Evolutionary conservation across 1,140 invertebrate species (phyloP).

Genomic region (Coelopa frigida): DNA sequence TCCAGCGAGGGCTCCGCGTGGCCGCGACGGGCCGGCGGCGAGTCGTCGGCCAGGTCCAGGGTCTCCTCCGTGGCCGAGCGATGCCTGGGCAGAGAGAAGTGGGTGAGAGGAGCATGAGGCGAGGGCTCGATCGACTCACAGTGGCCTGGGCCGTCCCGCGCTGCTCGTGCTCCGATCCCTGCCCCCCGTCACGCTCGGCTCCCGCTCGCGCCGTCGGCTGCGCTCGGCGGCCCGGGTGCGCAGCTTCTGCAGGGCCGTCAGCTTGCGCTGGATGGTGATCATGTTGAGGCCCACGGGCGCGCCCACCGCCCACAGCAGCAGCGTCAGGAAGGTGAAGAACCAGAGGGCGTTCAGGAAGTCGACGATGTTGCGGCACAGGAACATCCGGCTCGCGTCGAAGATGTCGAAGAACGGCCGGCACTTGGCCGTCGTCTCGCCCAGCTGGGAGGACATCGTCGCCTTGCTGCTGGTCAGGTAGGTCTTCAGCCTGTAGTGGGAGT

Average conservation of each 20-base stretch:
- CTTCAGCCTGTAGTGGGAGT: constrained; percentile 51
- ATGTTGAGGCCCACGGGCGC: constrained; percentile 43
- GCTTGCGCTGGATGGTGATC: constrained; percentile 30
- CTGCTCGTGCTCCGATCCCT: constrained; percentile 32
- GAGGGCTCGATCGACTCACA: constrained; percentile 21
- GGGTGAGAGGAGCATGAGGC: neutral
- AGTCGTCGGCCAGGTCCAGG: constrained; percentile 31
- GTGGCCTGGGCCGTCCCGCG: constrained; percentile 21
- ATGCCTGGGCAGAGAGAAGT: constrained; percentile 14
- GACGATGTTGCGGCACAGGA: constrained; percentile 63
- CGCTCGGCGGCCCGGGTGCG: constrained; percentile 21
- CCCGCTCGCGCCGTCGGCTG: constrained; percentile 13
- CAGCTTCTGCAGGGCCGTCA: constrained; percentile 27
- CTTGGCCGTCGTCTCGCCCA: constrained; percentile 55
- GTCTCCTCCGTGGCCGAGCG: constrained; percentile 40
- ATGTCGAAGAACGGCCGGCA: constrained; percentile 68
- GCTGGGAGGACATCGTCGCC: constrained; percentile 55
- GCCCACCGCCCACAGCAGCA: constrained; percentile 42
- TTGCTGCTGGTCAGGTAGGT: constrained; percentile 60
- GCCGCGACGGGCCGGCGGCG: constrained; percentile 17
- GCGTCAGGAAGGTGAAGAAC: constrained; percentile 47
- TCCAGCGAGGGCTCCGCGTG: constrained; percentile 12
- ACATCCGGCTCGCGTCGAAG: constrained; percentile 54
- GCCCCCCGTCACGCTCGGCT: constrained; percentile 5
- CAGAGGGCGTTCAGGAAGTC: constrained; percentile 61